Evolutionary conservation across 2,113 vertebrate genomes (phyloP).

Genomic region (Macroglossus sobrinus): DNA sequence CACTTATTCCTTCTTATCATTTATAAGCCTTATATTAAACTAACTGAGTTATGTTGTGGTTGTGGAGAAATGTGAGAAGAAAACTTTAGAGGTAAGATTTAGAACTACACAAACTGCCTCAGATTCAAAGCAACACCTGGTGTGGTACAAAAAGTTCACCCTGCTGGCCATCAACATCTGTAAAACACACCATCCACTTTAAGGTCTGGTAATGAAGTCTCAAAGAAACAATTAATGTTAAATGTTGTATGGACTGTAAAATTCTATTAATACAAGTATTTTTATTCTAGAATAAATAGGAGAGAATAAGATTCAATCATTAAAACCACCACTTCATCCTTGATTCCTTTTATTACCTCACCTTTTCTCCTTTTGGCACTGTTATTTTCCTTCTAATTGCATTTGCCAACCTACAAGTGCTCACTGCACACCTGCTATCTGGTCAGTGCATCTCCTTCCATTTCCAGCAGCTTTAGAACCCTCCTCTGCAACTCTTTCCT

Average conservation of each 20-base stretch:
- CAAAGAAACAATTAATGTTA: background rate
- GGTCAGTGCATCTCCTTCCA: background rate
- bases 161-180: background rate
- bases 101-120: background rate
- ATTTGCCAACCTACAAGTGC: background rate
- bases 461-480: background rate
- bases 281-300: background rate
- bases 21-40: background rate
- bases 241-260: background rate
- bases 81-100: background rate
- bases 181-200: background rate
- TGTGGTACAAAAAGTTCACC: accelerated
- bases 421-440: background rate
- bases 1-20: background rate
- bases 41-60: background rate
- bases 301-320: background rate
- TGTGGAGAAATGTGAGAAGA: background rate
- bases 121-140: background rate
- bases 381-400: background rate
- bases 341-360: background rate
- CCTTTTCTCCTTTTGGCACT: background rate
- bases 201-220: background rate
- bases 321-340: background rate
- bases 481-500: background rate
- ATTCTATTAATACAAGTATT: background rate